Evolutionary conservation across 2,113 vertebrate genomes (phyloP).

Genomic region (Rousettus leschenaultii): DNA sequence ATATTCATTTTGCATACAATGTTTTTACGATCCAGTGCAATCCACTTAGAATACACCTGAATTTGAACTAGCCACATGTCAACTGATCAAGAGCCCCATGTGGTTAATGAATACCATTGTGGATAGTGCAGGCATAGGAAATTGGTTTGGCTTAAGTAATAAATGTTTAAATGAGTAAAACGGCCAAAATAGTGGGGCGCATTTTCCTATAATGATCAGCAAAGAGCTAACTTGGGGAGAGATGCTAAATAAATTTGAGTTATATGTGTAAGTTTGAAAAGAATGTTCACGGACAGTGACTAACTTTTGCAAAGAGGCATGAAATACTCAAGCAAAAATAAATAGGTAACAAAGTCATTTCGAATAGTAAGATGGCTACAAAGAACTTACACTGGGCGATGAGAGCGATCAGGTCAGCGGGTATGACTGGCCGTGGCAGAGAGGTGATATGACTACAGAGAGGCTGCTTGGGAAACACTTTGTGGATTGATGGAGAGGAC

Average conservation of each 20-base stretch:
- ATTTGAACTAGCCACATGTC: neutral
- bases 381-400: neutral
- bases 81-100: neutral
- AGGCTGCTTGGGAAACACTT: neutral
- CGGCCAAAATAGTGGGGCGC: neutral
- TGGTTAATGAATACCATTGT: neutral
- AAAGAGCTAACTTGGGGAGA: neutral
- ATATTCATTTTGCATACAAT: neutral
- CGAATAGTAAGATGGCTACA: neutral
- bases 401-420: neutral
- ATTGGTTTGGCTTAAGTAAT: neutral
- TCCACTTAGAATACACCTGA: neutral
- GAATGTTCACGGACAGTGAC: neutral
- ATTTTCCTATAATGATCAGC: neutral
- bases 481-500: neutral
- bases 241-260: neutral
- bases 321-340: neutral
- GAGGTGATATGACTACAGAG: neutral
- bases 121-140: neutral
- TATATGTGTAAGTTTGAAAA: neutral
- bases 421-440: neutral
- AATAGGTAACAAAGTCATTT: neutral
- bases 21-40: neutral
- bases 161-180: neutral
- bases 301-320: neutral